Evolutionary conservation across 2,888 invertebrate genomes (phyloP), one percentile per base, ranked within the genome.

Genomic region (Callosobruchus maculatus): DNA sequence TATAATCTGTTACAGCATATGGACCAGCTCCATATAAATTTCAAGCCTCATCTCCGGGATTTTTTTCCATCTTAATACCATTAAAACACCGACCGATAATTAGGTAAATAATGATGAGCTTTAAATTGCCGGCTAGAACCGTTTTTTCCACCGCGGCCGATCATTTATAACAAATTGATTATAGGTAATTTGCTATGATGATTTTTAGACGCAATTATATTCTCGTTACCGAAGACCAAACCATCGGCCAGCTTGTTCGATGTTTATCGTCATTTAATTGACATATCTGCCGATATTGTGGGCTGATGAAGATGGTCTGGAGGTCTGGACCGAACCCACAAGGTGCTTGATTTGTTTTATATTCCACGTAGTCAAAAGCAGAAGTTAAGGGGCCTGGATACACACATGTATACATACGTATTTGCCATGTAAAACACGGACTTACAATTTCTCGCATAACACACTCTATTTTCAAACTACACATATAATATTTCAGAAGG

Each of bases 141-240:
- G 21, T 20, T 68, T 21, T 68, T 68, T 68, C 68, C 21, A 68
- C 68, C 2, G 21, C 21, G 68, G 77, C 76, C 68, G 76, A 77
- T 77, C 77, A 77, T 75, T 77, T 81, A 79, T 81, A 79, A 49
- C 49, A 80, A 81, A 82, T 82, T 82, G 82, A 82, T 82, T 82
- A 82, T 81, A 81, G 81, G 81, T 81, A 82, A 82, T 82, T 81
- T 81, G 76, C 74, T 80, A 79, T 79, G 81, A 82, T 82, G 77
- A 82, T 81, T 82, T 82, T 81, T 80, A 79, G 79, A 79, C 77
- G 80, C 79, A 81, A 82, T 81, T 82, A 81, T 81, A 79, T 79
- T 77, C 79, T 81, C 81, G 79, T 81, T 82, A 81, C 74, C 73
- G 49, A 49, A 49, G 73, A 68, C 75, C 77, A 76, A 76, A 72